A percentile compares a stretch with the other conserved stretches of the same genome.
These are phyloP conservation scores for Molossus molossus DNA, from an alignment of 2,797 vertebrate species.

Conservation along the genomic window DNA sequence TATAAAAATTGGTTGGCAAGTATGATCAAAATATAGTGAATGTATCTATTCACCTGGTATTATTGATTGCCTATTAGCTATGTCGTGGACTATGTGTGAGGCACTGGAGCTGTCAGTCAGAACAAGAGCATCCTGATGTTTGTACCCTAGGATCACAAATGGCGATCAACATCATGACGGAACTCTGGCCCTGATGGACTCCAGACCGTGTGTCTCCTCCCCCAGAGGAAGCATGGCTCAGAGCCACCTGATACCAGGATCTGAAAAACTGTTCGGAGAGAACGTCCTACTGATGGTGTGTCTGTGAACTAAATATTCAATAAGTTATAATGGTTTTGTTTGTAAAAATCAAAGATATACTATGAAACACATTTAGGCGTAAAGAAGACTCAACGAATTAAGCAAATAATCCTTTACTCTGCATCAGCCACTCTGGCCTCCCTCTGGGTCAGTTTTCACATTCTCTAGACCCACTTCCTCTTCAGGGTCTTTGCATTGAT, in stretches of 20 bases:
- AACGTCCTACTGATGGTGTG: background rate
- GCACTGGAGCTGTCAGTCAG: background rate
- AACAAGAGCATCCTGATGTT: background rate
- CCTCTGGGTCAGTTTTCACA: background rate
- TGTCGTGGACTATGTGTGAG: background rate
- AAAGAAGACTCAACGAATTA: background rate
- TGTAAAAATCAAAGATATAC: slow-evolving; percentile 9
- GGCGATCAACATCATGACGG: background rate
- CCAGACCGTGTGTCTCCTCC: background rate
- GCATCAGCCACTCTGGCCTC: background rate
- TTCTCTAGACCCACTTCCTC: background rate
- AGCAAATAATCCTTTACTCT: background rate
- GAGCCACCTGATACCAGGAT: background rate
- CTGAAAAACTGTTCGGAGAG: background rate
- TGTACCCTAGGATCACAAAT: background rate
- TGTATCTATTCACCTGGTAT: background rate
- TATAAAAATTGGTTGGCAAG: background rate
- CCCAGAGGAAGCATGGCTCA: background rate
- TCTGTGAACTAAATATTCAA: background rate
- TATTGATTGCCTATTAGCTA: background rate
- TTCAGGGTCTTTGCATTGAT: background rate
- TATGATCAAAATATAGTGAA: background rate
- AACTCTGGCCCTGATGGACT: background rate
- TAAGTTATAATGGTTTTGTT: background rate
- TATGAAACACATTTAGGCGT: background rate